Evolutionary conservation across 2,797 vertebrate species (phyloP).

Genomic region (Nyctalus aviator): DNA sequence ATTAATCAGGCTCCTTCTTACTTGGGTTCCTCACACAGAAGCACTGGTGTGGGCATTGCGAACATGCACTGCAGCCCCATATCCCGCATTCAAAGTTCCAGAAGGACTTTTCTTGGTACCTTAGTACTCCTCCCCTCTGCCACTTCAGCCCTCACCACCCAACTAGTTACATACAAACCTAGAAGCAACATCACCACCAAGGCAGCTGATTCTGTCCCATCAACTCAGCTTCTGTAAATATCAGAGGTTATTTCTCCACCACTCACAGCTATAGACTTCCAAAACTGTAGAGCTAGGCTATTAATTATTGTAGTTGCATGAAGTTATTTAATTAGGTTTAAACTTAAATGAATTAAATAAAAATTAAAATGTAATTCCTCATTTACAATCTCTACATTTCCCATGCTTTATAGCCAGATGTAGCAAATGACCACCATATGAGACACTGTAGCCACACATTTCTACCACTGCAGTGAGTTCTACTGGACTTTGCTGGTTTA

Average conservation of each 20-base stretch:
- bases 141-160: accelerated
- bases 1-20: neutral
- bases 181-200: neutral
- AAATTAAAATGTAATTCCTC: neutral
- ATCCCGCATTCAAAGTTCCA: no score
- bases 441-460: neutral
- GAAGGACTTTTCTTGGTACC: neutral
- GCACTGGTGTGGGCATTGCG: neutral
- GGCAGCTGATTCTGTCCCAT: neutral
- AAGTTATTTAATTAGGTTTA: neutral
- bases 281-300: neutral
- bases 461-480: neutral
- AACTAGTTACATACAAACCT: neutral
- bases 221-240: neutral
- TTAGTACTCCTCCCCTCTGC: neutral
- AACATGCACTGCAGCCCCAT: neutral
- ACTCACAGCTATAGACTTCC: neutral
- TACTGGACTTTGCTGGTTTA: neutral
- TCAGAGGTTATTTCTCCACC: accelerated
- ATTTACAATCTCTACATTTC: neutral
- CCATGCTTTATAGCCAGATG: neutral
- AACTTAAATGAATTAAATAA: neutral
- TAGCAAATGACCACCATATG: neutral
- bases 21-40: neutral
- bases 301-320: neutral